phyloP scores from a whole-genome alignment of 2,797 vertebrate species.

The Odontamblyopus rebecca region DNA sequence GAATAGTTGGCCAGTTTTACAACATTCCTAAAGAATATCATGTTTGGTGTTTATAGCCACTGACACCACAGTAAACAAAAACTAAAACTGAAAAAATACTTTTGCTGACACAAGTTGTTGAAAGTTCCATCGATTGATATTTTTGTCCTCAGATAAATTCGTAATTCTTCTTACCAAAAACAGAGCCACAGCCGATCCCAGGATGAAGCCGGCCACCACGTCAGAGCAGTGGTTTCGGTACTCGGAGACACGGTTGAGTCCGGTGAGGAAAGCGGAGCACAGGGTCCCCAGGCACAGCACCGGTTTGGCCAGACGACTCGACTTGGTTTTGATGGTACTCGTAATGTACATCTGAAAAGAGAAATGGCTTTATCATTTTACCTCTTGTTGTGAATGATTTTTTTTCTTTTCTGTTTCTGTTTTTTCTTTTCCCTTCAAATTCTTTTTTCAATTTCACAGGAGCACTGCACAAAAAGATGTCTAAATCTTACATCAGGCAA shows the following conservation, averaged over 20 bases:
- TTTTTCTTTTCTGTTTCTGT: too few relatives aligned
- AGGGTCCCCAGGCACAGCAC: slow-evolving; percentile 93
- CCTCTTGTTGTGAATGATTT: background rate
- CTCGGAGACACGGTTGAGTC: slow-evolving; percentile 95
- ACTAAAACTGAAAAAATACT: too few relatives aligned
- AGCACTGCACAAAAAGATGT: slow-evolving; percentile 28
- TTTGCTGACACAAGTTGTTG: too few relatives aligned
- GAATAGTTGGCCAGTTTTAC: too few relatives aligned
- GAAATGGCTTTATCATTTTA: background rate
- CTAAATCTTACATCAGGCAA: slow-evolving; percentile 43
- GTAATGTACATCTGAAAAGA: slow-evolving; percentile 95
- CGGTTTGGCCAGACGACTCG: slow-evolving; percentile 94
- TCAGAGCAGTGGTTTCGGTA: slow-evolving; percentile 97
- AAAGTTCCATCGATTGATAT: too few relatives aligned
- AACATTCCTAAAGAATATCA: too few relatives aligned
- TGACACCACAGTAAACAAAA: too few relatives aligned
- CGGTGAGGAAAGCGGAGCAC: slow-evolving; percentile 92
- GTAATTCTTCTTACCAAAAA: slow-evolving; percentile 84
- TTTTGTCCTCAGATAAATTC: background rate
- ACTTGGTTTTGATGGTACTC: slow-evolving; percentile 98
- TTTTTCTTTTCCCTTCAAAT: background rate
- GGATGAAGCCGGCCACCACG: slow-evolving; percentile 92
- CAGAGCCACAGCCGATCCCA: slow-evolving; percentile 90
- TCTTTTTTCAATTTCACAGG: slow-evolving; percentile 25
- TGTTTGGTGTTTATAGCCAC: too few relatives aligned